Evolutionary conservation across 2,888 invertebrate species (phyloP).

Genomic region (Nomada fucata): DNA sequence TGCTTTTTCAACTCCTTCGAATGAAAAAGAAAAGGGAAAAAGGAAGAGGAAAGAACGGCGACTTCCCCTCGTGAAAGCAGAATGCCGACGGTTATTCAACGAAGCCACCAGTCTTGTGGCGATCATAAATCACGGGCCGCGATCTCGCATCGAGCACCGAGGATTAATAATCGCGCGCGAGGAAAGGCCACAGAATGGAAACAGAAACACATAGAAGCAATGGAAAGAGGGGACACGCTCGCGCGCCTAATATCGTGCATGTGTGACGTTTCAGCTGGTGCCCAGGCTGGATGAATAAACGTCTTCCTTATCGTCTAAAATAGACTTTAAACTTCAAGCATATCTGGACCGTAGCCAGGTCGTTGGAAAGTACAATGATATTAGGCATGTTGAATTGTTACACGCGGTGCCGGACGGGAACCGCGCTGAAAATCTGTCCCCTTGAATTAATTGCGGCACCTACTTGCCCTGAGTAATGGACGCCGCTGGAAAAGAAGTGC

Average conservation of each 20-base stretch:
- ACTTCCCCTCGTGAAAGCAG: neutral
- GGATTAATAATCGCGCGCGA: constrained; percentile 67
- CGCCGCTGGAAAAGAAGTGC: constrained; percentile 35
- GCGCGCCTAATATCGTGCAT: constrained; percentile 74
- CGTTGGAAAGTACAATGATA: constrained; percentile 79
- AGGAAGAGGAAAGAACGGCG: neutral
- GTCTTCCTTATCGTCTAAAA: constrained; percentile 83
- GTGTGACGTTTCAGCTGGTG: constrained; percentile 80
- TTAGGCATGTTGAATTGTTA: constrained; percentile 76
- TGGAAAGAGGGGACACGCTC: constrained; percentile 36
- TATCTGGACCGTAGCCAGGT: constrained; percentile 82
- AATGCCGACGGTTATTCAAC: constrained; percentile 30
- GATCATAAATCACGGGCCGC: constrained; percentile 54
- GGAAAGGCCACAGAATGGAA: constrained; percentile 15
- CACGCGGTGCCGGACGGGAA: constrained; percentile 15
- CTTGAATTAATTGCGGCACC: constrained; percentile 39
- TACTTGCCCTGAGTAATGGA: constrained; percentile 38
- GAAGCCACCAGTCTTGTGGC: constrained; percentile 35
- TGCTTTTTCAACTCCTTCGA: neutral
- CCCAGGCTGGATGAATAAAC: constrained; percentile 82
- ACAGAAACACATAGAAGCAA: neutral
- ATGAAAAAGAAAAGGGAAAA: neutral
- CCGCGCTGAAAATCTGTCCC: constrained; percentile 25
- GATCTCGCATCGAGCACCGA: constrained; percentile 57
- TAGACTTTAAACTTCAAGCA: constrained; percentile 82